Evolutionary conservation across 1,140 invertebrate genomes (phyloP), one percentile per base, ranked within the genome.

Genomic region (Pteromalus puparum): DNA sequence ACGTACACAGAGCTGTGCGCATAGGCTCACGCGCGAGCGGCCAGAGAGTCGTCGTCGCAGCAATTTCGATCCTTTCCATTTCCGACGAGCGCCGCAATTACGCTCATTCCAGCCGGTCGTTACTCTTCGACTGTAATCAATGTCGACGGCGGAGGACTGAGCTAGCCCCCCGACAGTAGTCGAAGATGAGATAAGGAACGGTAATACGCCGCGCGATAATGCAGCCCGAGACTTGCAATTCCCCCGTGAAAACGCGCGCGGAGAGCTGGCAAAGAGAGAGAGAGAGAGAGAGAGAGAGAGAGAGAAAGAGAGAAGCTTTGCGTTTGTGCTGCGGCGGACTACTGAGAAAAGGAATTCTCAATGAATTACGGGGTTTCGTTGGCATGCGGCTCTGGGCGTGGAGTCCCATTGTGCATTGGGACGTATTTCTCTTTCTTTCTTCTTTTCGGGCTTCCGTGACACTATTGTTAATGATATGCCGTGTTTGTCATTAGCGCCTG

Each of bases 91-190:
- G 48, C 80, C 53, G 81, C 81, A 76, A 82, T 82, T 82, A 68
- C 34, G 73, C 70, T 82, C 53, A 46, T 79, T 67, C 65, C 77
- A 68, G 61, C 77, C n/a, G 38, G 74, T 77, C 74, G n/a, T 83
- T 77, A 83, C 74, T 83, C 82, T 77, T 77, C 74, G 74, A n/a
- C 73, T 42, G 48, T 74, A 82, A 82, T 82, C 46, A 74, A 82
- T 82, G 80, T 74, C 48, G 46, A 34, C 34, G 48, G 21, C 34
- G 48, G 28, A 15, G 10, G 26, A 18, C 15, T 46, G n/a, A 26
- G 7, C 21, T n/a, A n/a, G n/a, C n/a, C n/a, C n/a, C n/a, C 12
- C 24, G 10, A 24, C n/a, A 6, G 30, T 24, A 13, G 24, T 34
- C 76, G 46, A 78, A 61, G 76, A 79, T 28, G 77, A 79, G 77